Evolutionary conservation across 2,888 invertebrate genomes (phyloP), one percentile per base, ranked within the genome.

Genomic region (Amorpha juglandis): DNA sequence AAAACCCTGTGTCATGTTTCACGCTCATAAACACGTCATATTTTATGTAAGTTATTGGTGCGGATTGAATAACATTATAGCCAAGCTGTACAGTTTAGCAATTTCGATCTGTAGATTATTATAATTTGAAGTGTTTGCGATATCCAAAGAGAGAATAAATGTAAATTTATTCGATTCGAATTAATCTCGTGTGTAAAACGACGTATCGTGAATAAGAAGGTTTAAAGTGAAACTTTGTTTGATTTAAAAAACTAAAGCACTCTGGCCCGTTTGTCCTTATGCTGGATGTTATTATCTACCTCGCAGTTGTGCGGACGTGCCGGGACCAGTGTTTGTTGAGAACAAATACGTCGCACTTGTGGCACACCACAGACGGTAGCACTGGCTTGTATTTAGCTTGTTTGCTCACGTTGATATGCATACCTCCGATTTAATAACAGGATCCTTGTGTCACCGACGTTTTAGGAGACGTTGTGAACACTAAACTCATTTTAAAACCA

Each of bases 331-430:
- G 87, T 92, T 92, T 92, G 90, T 82, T 67, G 70, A 71, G 77
- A 78, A 80, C 87, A 93, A 93, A 92, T 89, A 92, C 82, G 68
- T 83, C 80, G 79, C 88, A 88, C 87, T 90, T 84, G 87, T 84
- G 82, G 76, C 80, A 78, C 79, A 74, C 82, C 81, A 85, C 80
- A 80, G 81, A 84, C 80, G 79, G 84, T 82, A 77, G 77, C 78
- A 78, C 78, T 76, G 74, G 73, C 77, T 82, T 73, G 76, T 75
- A 75, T 72, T 42, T 19, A 58, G 58, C 76, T 65, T 91, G 83
- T 91, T 91, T 91, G 83, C 79, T 75, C 76, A 82, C 84, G 88
- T 82, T 87, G 89, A 87, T 86, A 86, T 87, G 89, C 90, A 90
- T 91, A 87, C 86, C 88, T 80, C 79, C 80, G 78, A 81, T 86